Conservation (phyloP, 2,888 invertebrate genomes). For the Apantesis nais region DNA sequence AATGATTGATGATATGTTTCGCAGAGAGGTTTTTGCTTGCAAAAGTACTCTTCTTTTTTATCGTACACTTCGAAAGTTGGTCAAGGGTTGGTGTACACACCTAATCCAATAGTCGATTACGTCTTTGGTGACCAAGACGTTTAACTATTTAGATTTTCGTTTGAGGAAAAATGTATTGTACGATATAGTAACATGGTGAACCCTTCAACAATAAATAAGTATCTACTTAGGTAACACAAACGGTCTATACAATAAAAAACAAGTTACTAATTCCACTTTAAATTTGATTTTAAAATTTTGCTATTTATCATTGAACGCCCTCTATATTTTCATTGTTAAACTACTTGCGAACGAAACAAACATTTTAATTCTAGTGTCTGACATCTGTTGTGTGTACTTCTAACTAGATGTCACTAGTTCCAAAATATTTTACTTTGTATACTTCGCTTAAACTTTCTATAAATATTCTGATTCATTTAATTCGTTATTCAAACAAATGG, state of each 20-base stretch:
- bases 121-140: neutral
- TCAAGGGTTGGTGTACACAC: too few relatives aligned
- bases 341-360: neutral
- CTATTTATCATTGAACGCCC: neutral
- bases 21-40: neutral
- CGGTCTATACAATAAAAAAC: too few relatives aligned
- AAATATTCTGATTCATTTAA: neutral
- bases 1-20: too few relatives aligned
- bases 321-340: neutral
- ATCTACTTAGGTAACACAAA: too few relatives aligned
- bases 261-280: too few relatives aligned
- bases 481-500: neutral
- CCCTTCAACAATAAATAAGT: too few relatives aligned
- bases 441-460: neutral
- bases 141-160: too few relatives aligned
- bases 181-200: too few relatives aligned
- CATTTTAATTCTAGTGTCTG: neutral
- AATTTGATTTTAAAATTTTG: too few relatives aligned
- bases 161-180: too few relatives aligned
- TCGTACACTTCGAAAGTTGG: too few relatives aligned
- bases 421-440: neutral
- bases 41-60: neutral
- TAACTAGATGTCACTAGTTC: constrained; percentile 4
- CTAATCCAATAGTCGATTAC: too few relatives aligned
- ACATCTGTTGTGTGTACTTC: neutral